Evolutionary conservation across 2,113 vertebrate genomes (phyloP).

Genomic region (Poicephalus meyeri): DNA sequence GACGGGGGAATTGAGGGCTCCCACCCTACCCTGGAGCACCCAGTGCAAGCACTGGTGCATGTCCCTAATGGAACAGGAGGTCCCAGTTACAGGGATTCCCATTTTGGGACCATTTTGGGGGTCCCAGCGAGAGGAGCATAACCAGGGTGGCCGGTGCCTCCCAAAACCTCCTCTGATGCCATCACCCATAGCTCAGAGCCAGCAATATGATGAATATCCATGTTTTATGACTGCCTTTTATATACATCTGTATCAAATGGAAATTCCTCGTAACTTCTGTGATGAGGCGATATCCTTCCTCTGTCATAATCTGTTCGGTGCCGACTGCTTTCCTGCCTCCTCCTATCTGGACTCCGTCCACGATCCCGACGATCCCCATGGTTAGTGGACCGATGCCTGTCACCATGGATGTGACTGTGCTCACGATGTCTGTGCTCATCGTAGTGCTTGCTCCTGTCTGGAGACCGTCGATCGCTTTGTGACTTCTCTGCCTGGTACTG

Average conservation of each 20-base stretch:
- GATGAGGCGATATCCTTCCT: constrained; percentile 81
- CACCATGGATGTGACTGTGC: constrained; percentile 77
- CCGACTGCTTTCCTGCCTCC: constrained; percentile 79
- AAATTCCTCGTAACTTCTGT: constrained; percentile 83
- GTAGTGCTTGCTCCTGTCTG: constrained; percentile 84
- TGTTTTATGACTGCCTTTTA: background rate
- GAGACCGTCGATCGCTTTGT: constrained; percentile 76
- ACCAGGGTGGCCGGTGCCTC: background rate
- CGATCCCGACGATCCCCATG: constrained; percentile 84
- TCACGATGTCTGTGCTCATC: constrained; percentile 86
- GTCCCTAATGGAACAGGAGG: background rate
- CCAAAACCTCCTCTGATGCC: background rate
- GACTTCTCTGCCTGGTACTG: constrained; percentile 85
- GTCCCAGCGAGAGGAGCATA: background rate
- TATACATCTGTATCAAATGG: background rate
- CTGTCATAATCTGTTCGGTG: constrained; percentile 86
- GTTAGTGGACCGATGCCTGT: constrained; percentile 81
- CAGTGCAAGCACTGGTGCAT: background rate
- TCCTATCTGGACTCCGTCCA: constrained; percentile 85
- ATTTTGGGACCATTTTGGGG: background rate
- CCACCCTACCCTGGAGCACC: background rate
- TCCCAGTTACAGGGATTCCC: background rate
- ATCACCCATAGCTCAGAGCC: background rate
- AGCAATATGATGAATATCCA: background rate
- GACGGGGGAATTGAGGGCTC: background rate